Conservation (phyloP, 2,113 vertebrate species). For the Hippocampus abdominalis region DNA sequence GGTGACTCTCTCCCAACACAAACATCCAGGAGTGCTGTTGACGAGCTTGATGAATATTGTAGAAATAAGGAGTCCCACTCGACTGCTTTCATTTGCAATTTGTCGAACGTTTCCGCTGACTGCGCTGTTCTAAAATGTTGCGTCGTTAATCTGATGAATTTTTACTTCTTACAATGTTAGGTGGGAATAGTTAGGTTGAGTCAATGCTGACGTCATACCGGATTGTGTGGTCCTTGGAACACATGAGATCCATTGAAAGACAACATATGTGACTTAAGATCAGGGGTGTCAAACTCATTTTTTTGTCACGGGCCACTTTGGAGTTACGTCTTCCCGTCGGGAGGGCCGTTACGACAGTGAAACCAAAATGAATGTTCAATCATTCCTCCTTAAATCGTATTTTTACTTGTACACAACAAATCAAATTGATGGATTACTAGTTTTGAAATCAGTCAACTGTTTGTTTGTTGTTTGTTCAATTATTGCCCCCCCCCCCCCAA, state of each 20-base stretch:
- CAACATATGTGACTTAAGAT: background rate
- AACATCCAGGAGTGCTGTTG: conserved; percentile 19
- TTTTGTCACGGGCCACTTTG: no score
- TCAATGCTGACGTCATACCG: conserved; percentile 24
- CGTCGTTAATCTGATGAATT: conserved; percentile 41
- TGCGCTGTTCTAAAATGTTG: conserved; percentile 26
- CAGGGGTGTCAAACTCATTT: no score
- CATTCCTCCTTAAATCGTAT: no score
- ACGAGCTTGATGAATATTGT: conserved; percentile 38
- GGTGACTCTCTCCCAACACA: conserved; percentile 13
- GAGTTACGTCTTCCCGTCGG: no score
- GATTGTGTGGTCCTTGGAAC: conserved; percentile 15
- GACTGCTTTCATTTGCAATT: conserved; percentile 19
- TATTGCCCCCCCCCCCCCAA: no score
- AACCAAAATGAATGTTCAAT: no score
- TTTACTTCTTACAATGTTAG: conserved; percentile 28
- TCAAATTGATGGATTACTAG: no score
- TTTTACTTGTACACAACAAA: no score
- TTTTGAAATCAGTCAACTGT: no score
- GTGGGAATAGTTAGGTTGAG: background rate
- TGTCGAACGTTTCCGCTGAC: conserved; percentile 29
- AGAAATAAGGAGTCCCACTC: conserved; percentile 36
- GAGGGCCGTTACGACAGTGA: no score
- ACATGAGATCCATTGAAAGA: background rate
- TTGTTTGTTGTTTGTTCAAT: no score